Percentiles rank a stretch among this genome's conserved stretches.
Conservation (phyloP, 2,888 invertebrate species). For the Drosophila anomelani region DNA sequence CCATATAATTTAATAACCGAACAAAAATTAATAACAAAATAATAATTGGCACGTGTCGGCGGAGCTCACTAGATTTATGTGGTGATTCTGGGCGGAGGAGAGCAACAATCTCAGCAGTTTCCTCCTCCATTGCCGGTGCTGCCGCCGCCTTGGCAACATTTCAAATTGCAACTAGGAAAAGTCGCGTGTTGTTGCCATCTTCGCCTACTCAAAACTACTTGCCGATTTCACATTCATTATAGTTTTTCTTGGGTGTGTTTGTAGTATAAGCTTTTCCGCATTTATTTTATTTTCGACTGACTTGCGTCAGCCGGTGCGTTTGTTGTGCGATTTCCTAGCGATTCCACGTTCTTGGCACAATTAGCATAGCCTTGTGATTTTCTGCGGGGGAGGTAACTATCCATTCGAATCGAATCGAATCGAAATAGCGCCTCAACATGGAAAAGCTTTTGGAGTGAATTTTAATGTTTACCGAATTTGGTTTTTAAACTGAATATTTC, state of each 20-base stretch:
- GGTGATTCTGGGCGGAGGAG: constrained; percentile 7
- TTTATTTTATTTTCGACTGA: constrained; percentile 44
- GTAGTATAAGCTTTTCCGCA: constrained; percentile 36
- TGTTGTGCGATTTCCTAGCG: constrained; percentile 32
- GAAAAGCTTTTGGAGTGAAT: not conserved
- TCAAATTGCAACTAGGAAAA: constrained; percentile 29
- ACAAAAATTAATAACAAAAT: constrained; percentile 1
- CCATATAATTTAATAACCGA: constrained; percentile 48
- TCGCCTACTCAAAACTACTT: constrained; percentile 11
- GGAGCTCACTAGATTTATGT: constrained; percentile 20
- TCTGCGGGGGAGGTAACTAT: constrained; percentile 4
- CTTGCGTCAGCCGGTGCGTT: constrained; percentile 59
- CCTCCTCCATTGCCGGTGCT: too few species aligned
- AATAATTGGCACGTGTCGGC: constrained; percentile 52
- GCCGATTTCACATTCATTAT: constrained; percentile 17
- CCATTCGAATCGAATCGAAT: not conserved
- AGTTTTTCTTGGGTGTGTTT: constrained; percentile 46
- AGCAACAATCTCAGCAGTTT: constrained; percentile 32
- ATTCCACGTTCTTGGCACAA: constrained; percentile 65
- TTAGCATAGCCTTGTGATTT: constrained; percentile 63
- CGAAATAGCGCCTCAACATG: constrained; percentile 3
- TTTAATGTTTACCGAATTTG: constrained; percentile 1
- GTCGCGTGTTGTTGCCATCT: constrained; percentile 43
- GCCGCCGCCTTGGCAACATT: constrained; percentile 48
- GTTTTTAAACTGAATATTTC: constrained; percentile 15